Evolutionary conservation across 2,888 invertebrate genomes (phyloP).

Genomic region (Onthophagus sagittarius): DNA sequence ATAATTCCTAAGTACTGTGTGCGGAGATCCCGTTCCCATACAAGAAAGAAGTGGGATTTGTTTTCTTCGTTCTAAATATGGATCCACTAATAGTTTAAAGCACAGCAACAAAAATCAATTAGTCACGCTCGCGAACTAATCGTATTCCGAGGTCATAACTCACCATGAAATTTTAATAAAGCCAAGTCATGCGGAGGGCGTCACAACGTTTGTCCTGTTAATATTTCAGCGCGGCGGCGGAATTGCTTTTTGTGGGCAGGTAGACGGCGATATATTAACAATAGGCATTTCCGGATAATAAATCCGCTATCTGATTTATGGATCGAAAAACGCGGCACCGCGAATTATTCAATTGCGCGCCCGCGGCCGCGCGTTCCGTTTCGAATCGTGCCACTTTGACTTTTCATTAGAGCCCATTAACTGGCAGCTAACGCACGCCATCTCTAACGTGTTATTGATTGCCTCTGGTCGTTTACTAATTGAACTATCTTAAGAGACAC

Average conservation of each 20-base stretch:
- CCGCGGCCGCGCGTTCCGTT: background rate
- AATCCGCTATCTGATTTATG: constrained; percentile 12
- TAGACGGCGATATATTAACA: constrained; percentile 12
- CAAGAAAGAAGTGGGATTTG: too few species aligned
- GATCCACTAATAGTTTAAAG: background rate
- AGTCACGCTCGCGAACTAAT: background rate
- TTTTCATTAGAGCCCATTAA: background rate
- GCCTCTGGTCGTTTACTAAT: background rate
- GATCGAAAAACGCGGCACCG: constrained; percentile 7
- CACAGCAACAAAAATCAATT: background rate
- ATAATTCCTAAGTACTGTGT: too few species aligned
- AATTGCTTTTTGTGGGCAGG: background rate
- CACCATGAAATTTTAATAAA: background rate
- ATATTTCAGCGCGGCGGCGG: background rate
- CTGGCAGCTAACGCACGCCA: background rate
- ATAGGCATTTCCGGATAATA: constrained; percentile 11
- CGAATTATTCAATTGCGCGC: constrained; percentile 4
- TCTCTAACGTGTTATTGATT: background rate
- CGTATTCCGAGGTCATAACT: background rate
- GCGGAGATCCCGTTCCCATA: too few species aligned
- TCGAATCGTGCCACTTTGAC: background rate
- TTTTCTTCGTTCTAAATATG: too few species aligned
- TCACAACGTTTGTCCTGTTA: background rate
- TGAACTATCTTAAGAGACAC: background rate
- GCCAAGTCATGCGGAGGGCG: background rate